Base-by-base conservation (phyloP, 53 echinoderm and acorn worm genomes). In the Apostichopus leukothele region DNA sequence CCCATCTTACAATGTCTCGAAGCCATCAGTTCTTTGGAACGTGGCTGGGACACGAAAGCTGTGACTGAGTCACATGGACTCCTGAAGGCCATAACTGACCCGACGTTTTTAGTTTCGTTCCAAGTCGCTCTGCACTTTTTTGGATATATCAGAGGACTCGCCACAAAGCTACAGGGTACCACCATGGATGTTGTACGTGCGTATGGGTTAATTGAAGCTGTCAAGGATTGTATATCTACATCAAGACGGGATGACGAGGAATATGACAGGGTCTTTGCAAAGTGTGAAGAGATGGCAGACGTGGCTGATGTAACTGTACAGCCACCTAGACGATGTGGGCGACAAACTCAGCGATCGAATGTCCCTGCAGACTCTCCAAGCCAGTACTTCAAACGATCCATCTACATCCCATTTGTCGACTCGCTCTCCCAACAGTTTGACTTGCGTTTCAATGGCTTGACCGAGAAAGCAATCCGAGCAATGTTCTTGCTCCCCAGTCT, bases 1-100 rank as follows among this genome's bases (percentile, higher is more conserved):
- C 68, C 79, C 53, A 75, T 92, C 53, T 76, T 92, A 54, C 59
- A 92, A 39, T 75, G 84, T 26, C 51, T 89, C 14, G 84, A 85
- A 22, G 52, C 83, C 23, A 89, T 84, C 51, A 74, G 25, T 68
- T 61, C 50, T 22, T 67, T 68, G 23, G 75, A 90, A 67, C n/a
- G 89, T 52, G 74, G 57, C 5, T 92, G 92, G 92, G 92, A 92
- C 78, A 20, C 92, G 50, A 86, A 92, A 52, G 86, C 78, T 59
- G 74, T 74, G 23, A 75, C 52, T 51, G 78, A 92, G n/a, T 20
- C 88, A 50, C 74, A 88, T 75, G 88, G 88, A 52, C 74, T 88
- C 26, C 52, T 73, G 16, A 86, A 66, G 86, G 19, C n/a, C 67
- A 67, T 86, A 50, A 74, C 74, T 19, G 88, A 88, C 59, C 25